Evolutionary conservation across 2,113 vertebrate genomes (phyloP), one percentile per base, ranked within the genome.

Genomic region (Eptatretus burgeri): DNA sequence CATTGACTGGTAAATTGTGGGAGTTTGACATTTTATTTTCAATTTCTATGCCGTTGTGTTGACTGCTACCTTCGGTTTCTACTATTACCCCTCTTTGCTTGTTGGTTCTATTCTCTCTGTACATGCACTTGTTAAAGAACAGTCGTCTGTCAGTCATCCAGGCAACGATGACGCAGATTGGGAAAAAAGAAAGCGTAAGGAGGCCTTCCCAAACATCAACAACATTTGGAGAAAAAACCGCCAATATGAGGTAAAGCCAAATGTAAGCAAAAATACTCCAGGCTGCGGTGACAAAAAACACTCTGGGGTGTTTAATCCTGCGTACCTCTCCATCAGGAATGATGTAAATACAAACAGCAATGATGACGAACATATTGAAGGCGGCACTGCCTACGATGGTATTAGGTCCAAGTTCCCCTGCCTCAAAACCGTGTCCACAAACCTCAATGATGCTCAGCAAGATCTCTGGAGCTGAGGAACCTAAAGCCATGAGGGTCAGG

Each of bases 241-340:
- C 79, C 14, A 96, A 74, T 76, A 94, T 96, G 52, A 96, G 78
- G 74, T 84, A 96, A 53, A 96, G 78, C 89, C 89, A 96, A 64
- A 96, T 80, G 67, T 96, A 94, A 66, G 89, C 89, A 13, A 96
- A 96, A 77, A 96, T 85, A 69, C 89, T 96, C 89, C 89, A 96
- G 1, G 87, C 81, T 50, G 89, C 84, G 0, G 89, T 94, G 75
- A 94, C 85, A 27, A 96, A 96, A 75, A 94, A 96, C 62, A 96
- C 89, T 1, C 89, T 18, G 41, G 91, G 71, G 72, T 95, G 89
- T n/a, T 88, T 93, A 75, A 96, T 91, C 69, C 77, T 77, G 2
- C 89, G 79, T 62, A 76, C 72, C 72, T 94, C 80, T 0, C 82
- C 82, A 0, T 76, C 73, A 0, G 89, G 89, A 71, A 96, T 83